Conservation (phyloP, 2,797 vertebrate species). For the Pelochelys cantorii region DNA sequence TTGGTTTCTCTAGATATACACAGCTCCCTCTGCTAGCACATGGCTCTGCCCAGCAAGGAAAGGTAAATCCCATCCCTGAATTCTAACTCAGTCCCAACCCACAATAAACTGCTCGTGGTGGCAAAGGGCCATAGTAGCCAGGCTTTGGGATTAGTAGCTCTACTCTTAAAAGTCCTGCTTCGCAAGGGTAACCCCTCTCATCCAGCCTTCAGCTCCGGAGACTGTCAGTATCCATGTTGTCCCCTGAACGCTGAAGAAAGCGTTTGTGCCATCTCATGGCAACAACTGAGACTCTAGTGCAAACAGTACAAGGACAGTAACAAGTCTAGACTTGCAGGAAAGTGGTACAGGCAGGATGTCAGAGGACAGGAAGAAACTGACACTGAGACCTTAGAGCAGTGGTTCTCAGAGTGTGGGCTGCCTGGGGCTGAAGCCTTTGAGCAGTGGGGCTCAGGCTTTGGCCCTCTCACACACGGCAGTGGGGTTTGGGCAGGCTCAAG, state of each 20-base stretch:
- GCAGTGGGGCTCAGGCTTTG: too few species aligned
- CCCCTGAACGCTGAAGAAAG: background rate
- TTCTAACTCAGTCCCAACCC: constrained; percentile 52
- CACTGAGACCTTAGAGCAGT: background rate
- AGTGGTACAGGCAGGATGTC: background rate
- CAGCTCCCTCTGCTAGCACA: constrained; percentile 40
- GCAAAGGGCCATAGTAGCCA: constrained; percentile 15
- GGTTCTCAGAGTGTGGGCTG: too few species aligned
- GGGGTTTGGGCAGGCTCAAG: too few species aligned
- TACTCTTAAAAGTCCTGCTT: background rate
- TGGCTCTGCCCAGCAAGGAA: background rate
- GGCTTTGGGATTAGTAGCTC: constrained; percentile 23
- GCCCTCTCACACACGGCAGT: too few species aligned
- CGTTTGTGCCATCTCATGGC: background rate
- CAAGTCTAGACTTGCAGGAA: constrained; percentile 26
- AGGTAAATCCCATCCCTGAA: constrained; percentile 22
- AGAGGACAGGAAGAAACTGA: constrained; percentile 29
- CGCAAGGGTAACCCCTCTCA: accelerated
- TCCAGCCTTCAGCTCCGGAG: background rate
- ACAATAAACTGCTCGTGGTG: background rate
- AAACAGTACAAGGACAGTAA: background rate
- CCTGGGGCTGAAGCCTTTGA: too few species aligned
- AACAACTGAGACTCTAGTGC: background rate
- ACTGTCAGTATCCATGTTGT: background rate
- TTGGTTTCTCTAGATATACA: background rate